Conservation (phyloP, 30 jellyfish, hydroid and myxozoan species). For the Hydra vulgaris region DNA sequence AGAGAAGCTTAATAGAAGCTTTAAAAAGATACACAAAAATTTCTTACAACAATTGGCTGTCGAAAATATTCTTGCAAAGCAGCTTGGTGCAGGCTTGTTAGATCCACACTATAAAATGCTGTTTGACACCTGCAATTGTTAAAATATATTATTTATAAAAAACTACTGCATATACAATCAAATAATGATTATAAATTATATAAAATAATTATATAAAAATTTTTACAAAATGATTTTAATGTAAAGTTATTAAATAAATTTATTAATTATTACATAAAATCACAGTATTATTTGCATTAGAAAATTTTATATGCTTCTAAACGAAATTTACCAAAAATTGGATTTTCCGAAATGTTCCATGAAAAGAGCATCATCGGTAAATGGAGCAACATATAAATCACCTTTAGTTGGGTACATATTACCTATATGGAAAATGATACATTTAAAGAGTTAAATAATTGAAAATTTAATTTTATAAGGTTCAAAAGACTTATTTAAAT, state of each 20-base stretch:
- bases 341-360: constrained; percentile 86
- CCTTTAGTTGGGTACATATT: constrained; percentile 93
- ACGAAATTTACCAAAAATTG: constrained; percentile 59
- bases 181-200: too few relatives aligned
- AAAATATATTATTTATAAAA: not conserved
- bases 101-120: constrained; percentile 85
- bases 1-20: too few relatives aligned
- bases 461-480: too few relatives aligned
- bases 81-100: constrained; percentile 78
- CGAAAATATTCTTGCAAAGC: constrained; percentile 85
- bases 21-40: too few relatives aligned
- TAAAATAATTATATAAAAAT: too few relatives aligned
- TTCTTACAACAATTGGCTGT: constrained; percentile 94
- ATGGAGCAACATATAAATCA: constrained; percentile 84
- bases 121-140: constrained; percentile 72
- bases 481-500: too few relatives aligned
- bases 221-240: too few relatives aligned
- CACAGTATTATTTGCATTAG: too few relatives aligned
- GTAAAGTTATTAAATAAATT: too few relatives aligned
- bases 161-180: too few relatives aligned
- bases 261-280: too few relatives aligned
- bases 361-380: constrained; percentile 89
- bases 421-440: constrained; percentile 37
- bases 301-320: not conserved
- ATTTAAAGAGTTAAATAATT: too few relatives aligned